Evolutionary conservation across 2,797 vertebrate genomes (phyloP), one percentile per base, ranked within the genome.

Genomic region (Eulemur albifrons): DNA sequence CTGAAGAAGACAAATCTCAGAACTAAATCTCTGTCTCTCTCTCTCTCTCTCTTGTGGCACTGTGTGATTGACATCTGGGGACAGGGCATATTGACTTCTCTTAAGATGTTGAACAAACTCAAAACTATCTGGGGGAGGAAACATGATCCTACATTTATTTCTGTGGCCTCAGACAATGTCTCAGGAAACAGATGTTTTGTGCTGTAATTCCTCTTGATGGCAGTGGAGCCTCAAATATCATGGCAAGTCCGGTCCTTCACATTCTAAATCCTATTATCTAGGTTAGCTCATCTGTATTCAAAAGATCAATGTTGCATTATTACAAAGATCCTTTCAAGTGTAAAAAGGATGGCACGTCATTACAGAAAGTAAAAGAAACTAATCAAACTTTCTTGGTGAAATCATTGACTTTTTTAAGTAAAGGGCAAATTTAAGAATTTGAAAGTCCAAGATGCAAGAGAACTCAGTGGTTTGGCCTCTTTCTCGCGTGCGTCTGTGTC

Each of bases 221-320:
- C 98, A 98, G 98, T 98, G 97, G 93, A 98, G 79, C 82, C 98
- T 98, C 97, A 98, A 57, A 67, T 96, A 98, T 95, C 27, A 2
- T 80, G 2, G 8, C 45, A 35, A 76, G 93, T 88, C 89, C 76
- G 45, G 92, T 96, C 97, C 97, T 97, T 93, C 3, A 82, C 97
- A 93, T 97, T 98, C 98, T 97, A 98, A 99, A 98, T 98, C 98
- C 98, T 98, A 98, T 99, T 99, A 99, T 99, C 99, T 99, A 98
- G 98, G 98, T 98, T 99, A 99, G 98, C 98, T 99, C 98, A 99
- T 99, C 98, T 99, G 99, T 99, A 99, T 99, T 99, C 99, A 98
- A 98, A 99, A 99, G 99, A 99, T 99, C 99, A 99, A 98, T 99
- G 99, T 98, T 99, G 98, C 98, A 98, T 99, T 99, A 99, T 99